These are phyloP conservation scores for Sialis lutaria DNA, from an alignment of 2,888 invertebrate genomes.

Conservation along the genomic window DNA sequence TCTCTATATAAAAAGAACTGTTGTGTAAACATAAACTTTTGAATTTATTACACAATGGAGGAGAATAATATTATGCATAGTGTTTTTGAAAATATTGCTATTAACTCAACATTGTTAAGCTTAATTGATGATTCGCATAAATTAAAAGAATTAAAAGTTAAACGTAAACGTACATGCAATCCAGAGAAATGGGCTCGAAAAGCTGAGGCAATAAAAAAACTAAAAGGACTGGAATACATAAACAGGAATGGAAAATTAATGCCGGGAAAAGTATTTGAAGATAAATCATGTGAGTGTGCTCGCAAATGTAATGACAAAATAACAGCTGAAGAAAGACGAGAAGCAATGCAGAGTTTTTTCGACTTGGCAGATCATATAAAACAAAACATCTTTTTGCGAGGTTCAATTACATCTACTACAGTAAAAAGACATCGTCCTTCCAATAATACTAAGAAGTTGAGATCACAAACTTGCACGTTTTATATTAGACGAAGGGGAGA, in stretches of 20 bases:
- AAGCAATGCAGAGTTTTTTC: slow-evolving; percentile 9
- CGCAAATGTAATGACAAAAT: slow-evolving; percentile 11
- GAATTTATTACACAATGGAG: too few relatives aligned
- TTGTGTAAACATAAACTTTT: too few relatives aligned
- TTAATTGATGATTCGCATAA: too few relatives aligned
- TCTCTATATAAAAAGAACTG: too few relatives aligned
- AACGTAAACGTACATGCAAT: not conserved
- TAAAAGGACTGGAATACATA: slow-evolving; percentile 13
- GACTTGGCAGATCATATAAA: slow-evolving; percentile 12
- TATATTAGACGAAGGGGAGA: slow-evolving; percentile 11
- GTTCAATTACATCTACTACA: slow-evolving; percentile 10
- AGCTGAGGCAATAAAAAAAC: slow-evolving; percentile 12
- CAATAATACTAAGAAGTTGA: slow-evolving; percentile 10
- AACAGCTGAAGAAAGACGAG: slow-evolving; percentile 11
- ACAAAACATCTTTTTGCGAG: slow-evolving; percentile 14
- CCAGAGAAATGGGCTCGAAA: slow-evolving; percentile 9
- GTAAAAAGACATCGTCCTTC: slow-evolving; percentile 10
- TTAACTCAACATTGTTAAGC: too few relatives aligned
- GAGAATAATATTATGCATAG: too few relatives aligned
- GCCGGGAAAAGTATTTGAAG: slow-evolving; percentile 13
- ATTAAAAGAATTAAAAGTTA: too few relatives aligned
- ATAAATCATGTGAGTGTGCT: slow-evolving; percentile 11
- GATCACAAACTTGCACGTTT: slow-evolving; percentile 1
- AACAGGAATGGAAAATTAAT: slow-evolving; percentile 13
- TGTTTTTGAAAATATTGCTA: too few relatives aligned